Conservation (phyloP, 2,113 vertebrate species). For the Oreochromis aureus region DNA sequence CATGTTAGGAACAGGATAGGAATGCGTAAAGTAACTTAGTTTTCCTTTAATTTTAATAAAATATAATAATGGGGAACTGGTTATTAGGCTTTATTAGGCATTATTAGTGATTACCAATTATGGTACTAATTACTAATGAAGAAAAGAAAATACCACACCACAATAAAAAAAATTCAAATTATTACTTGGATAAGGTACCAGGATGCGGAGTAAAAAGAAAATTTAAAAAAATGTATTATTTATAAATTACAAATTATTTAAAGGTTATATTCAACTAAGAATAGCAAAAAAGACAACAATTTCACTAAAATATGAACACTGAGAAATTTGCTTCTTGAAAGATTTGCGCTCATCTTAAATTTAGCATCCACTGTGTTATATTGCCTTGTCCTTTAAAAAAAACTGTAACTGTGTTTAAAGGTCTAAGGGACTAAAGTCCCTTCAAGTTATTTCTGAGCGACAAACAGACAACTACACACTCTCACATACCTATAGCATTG, state of each 20-base stretch:
- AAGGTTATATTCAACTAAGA: background rate
- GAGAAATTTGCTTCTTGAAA: background rate
- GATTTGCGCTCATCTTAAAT: background rate
- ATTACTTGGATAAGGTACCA: background rate
- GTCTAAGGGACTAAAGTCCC: background rate
- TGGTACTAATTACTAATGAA: background rate
- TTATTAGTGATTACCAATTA: background rate
- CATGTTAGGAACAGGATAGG: background rate
- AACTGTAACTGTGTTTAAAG: background rate
- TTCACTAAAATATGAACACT: background rate
- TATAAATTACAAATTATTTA: background rate
- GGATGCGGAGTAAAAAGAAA: background rate
- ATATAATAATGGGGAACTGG: background rate
- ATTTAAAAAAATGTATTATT: accelerated
- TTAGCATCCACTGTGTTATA: background rate
- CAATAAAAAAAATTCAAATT: background rate
- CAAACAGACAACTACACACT: background rate
- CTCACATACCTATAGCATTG: background rate
- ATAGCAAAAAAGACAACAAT: background rate
- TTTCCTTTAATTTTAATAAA: background rate
- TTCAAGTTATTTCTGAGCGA: background rate
- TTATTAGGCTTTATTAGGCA: background rate
- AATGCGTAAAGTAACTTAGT: background rate
- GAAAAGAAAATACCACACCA: background rate
- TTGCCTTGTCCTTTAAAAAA: background rate